Evolutionary conservation across 2,797 vertebrate genomes (phyloP), one percentile per base, ranked within the genome.

Genomic region (Staurois parvus): DNA sequence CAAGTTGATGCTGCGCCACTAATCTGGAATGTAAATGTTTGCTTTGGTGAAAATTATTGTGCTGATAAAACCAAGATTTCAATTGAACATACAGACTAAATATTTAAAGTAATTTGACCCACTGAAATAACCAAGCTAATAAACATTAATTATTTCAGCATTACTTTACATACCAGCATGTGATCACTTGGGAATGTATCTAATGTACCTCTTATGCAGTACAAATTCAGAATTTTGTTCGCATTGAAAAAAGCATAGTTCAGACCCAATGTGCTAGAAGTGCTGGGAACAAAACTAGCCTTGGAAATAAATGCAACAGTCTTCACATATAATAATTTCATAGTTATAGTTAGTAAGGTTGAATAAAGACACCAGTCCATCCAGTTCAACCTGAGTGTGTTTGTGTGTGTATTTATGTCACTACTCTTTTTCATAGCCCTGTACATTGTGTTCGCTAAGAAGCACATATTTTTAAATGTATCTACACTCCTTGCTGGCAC

Each of bases 1-100:
- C 40, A 28, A 11, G 8, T 28, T 37, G 32, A 72, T 81, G 24
- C 37, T 34, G 6, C 24, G 40, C 73, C 52, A 67, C 19, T 28
- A 26, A 45, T 42, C 40, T 74, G 81, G 81, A 83, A 83, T 83
- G 72, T 75, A 66, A 75, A 75, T 66, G 59, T 66, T 83, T 83
- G 26, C 26, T 37, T 64, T 74, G 64, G 59, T 21, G 40, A 24
- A n/a, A 66, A 67, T 74, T 26, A 83, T 83, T 75, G 34, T 19
- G 59, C 62, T 66, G 32, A 66, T 66, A 66, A 48, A 74, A 32
- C 37, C 56, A 48, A 64, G 56, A 74, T 82, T 82, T 19, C 28
- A 29, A 62, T 52, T 24, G 48, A 81, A 64, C 52, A 81, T n/a
- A 21, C 69, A 82, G 69, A 81, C 69, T 81, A 73, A 81, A 73